Conservation (phyloP, 2,113 vertebrate genomes). For the Corydoras sp. region DNA sequence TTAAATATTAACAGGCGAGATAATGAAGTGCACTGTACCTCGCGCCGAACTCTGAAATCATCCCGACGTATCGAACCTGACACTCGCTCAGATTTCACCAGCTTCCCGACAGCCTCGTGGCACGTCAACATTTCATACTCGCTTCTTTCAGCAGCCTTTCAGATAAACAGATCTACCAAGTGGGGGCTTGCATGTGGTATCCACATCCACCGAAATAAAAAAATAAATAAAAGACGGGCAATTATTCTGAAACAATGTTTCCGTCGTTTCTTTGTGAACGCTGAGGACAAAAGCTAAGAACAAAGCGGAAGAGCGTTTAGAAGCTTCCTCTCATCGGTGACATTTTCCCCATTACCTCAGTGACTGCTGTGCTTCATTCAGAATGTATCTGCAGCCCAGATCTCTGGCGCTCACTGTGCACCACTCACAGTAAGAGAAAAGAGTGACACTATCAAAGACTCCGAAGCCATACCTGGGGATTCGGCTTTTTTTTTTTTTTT, state of each 20-base stretch:
- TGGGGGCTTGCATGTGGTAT: no score
- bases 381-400: constrained; percentile 44
- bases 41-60: constrained; percentile 38
- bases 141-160: background rate
- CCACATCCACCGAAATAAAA: no score
- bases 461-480: constrained; percentile 36
- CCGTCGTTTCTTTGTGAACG: constrained; percentile 14
- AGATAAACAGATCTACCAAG: no score
- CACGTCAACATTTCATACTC: background rate
- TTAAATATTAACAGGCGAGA: constrained; percentile 65
- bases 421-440: constrained; percentile 33
- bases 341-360: constrained; percentile 43
- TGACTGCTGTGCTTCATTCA: constrained; percentile 30
- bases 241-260: constrained; percentile 8
- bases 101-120: background rate
- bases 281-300: constrained; percentile 17
- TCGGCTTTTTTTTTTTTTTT: constrained; percentile 29
- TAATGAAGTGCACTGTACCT: constrained; percentile 54
- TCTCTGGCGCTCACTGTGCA: constrained; percentile 34
- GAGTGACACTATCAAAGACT: constrained; percentile 43
- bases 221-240: background rate
- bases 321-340: constrained; percentile 42
- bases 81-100: constrained; percentile 19
- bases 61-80: constrained; percentile 23
- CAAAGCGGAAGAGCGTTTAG: constrained; percentile 14